Conservation (phyloP, 2,888 invertebrate species). For the Cephonodes hylas region DNA sequence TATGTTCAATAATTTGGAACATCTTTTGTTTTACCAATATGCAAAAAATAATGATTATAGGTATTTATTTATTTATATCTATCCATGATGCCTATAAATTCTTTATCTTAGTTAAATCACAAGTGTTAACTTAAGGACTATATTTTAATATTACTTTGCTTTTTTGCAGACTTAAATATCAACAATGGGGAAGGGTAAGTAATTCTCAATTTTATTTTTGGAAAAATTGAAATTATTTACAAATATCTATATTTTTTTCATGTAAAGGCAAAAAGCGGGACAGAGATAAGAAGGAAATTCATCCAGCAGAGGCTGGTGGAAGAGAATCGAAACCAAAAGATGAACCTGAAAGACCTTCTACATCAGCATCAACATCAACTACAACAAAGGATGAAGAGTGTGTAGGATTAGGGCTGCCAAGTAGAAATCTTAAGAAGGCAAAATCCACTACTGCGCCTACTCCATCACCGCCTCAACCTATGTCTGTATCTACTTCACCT, state of each 20-base stretch:
- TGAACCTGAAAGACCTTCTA: not conserved
- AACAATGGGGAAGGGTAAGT: not conserved
- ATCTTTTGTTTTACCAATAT: no score
- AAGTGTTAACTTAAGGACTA: not conserved
- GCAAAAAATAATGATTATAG: no score
- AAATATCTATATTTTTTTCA: no score
- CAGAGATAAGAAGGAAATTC: not conserved
- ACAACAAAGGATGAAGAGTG: constrained; percentile 18
- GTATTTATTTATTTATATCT: no score
- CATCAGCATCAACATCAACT: not conserved
- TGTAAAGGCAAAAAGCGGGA: not conserved
- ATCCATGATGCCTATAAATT: no score
- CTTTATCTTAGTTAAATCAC: no score
- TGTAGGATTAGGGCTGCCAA: constrained; percentile 27
- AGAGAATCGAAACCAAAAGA: not conserved
- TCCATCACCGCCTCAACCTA: not conserved
- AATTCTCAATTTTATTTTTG: not conserved
- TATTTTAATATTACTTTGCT: not conserved
- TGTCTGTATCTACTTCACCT: not conserved
- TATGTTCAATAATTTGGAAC: no score
- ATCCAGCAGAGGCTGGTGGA: no score
- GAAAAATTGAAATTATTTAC: no score
- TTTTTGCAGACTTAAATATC: not conserved
- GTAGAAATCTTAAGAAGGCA: constrained; percentile 32
- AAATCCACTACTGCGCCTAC: constrained; percentile 17